These are phyloP conservation scores for Lissonota sp. DNA, from an alignment of 2,888 invertebrate species.

Conservation along the genomic window DNA sequence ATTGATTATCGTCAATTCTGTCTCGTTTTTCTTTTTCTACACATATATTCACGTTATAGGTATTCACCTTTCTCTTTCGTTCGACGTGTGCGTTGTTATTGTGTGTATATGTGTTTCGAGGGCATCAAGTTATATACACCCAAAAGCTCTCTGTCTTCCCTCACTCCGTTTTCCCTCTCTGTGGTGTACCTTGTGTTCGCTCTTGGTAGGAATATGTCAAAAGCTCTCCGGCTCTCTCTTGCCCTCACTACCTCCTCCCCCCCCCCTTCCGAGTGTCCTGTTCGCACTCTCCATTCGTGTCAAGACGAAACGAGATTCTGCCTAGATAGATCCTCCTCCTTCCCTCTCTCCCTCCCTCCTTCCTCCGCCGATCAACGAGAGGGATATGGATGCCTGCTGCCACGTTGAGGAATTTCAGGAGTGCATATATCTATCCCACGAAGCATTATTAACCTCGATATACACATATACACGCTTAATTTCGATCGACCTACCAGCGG, in stretches of 20 bases:
- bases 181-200: conserved; percentile 15
- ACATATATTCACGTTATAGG: background rate
- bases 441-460: conserved; percentile 19
- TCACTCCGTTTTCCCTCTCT: conserved; percentile 31
- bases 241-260: too few species aligned
- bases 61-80: background rate
- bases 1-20: conserved; percentile 72
- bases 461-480: conserved; percentile 39
- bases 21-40: conserved; percentile 36
- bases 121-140: conserved; percentile 43
- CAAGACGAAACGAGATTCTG: conserved; percentile 38
- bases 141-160: conserved; percentile 61
- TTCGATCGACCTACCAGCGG: conserved; percentile 38
- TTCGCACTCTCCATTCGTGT: conserved; percentile 52
- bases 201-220: conserved; percentile 40
- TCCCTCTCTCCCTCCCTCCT: too few species aligned
- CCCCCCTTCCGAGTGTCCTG: conserved; percentile 6
- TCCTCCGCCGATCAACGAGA: conserved; percentile 7
- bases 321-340: background rate
- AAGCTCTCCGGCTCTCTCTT: background rate
- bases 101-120: conserved; percentile 56
- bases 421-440: conserved; percentile 10
- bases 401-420: conserved; percentile 48
- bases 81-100: background rate
- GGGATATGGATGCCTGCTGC: conserved; percentile 20